A percentile compares a stretch with the other conserved stretches of the same genome.
phyloP scores from a whole-genome alignment of 2,888 invertebrate species.

The Tinea trinotella region DNA sequence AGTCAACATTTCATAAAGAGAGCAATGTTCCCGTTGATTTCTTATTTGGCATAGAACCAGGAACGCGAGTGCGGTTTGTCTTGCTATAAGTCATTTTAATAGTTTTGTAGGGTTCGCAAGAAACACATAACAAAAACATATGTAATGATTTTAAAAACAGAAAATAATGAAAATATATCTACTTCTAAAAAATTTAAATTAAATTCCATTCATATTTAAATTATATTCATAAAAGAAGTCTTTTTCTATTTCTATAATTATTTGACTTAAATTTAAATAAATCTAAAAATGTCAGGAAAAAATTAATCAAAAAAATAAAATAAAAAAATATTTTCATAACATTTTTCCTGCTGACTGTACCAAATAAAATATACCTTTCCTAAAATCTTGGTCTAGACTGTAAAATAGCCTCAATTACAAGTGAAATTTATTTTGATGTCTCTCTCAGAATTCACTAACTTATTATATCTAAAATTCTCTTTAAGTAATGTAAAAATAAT shows the following conservation, averaged over 20 bases:
- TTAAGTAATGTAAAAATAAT: not conserved
- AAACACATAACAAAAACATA: not conserved
- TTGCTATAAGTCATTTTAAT: slow-evolving; percentile 7
- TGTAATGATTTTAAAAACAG: too few relatives aligned
- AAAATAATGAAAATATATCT: too few relatives aligned
- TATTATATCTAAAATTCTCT: not conserved
- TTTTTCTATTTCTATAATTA: too few relatives aligned
- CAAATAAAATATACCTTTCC: slow-evolving; percentile 33
- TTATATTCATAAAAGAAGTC: too few relatives aligned
- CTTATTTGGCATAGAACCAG: slow-evolving; percentile 11
- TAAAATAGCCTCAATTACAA: slow-evolving; percentile 3
- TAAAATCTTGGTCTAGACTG: slow-evolving; percentile 52
- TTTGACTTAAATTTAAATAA: too few relatives aligned
- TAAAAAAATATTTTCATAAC: too few relatives aligned
- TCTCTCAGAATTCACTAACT: not conserved
- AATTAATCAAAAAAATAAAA: not conserved
- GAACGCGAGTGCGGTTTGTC: slow-evolving; percentile 3
- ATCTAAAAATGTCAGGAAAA: too few relatives aligned
- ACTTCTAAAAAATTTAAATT: too few relatives aligned
- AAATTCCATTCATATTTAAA: too few relatives aligned
- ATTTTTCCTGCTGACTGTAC: not conserved
- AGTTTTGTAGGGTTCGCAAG: not conserved
- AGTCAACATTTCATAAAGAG: slow-evolving; percentile 4
- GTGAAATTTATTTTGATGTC: not conserved
- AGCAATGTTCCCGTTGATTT: slow-evolving; percentile 11